phyloP scores from a whole-genome alignment of 92 coral and sea anemone species.

The Epizoanthus stellaris region DNA sequence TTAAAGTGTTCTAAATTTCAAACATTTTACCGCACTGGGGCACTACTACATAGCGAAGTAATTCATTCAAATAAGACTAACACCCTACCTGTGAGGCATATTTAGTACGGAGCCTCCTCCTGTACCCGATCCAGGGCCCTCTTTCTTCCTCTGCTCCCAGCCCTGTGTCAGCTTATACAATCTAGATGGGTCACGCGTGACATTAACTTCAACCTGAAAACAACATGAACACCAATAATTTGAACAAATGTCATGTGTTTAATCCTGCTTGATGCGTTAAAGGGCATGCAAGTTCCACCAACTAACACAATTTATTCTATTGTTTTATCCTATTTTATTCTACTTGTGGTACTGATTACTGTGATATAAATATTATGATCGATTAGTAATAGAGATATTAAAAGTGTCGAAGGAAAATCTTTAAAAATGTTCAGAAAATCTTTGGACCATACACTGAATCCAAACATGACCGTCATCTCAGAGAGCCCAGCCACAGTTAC shows the following conservation, averaged over 20 bases:
- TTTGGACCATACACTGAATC: too few relatives aligned
- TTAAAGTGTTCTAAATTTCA: neutral
- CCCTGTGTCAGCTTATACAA: slow-evolving; percentile 93
- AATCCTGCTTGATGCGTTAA: neutral
- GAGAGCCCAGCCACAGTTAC: too few relatives aligned
- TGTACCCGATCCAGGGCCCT: slow-evolving; percentile 61
- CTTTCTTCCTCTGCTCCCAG: slow-evolving; percentile 91
- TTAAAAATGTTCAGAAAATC: too few relatives aligned
- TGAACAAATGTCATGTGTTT: neutral
- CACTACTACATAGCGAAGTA: neutral
- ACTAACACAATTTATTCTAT: too few relatives aligned
- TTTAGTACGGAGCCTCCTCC: slow-evolving; percentile 72
- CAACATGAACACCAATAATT: neutral
- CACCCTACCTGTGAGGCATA: slow-evolving; percentile 94
- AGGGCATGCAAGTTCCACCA: too few relatives aligned
- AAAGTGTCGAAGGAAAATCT: too few relatives aligned
- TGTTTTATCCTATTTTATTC: too few relatives aligned
- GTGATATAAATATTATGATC: too few relatives aligned
- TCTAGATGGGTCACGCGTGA: slow-evolving; percentile 91
- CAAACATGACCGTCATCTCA: too few relatives aligned
- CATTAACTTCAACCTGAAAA: slow-evolving; percentile 90
- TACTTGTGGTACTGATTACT: too few relatives aligned
- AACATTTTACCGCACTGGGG: neutral
- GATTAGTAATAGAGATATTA: too few relatives aligned
- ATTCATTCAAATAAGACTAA: neutral